Evolutionary conservation across 1,140 invertebrate genomes (phyloP), one percentile per base, ranked within the genome.

Genomic region (Subanguina moxae): DNA sequence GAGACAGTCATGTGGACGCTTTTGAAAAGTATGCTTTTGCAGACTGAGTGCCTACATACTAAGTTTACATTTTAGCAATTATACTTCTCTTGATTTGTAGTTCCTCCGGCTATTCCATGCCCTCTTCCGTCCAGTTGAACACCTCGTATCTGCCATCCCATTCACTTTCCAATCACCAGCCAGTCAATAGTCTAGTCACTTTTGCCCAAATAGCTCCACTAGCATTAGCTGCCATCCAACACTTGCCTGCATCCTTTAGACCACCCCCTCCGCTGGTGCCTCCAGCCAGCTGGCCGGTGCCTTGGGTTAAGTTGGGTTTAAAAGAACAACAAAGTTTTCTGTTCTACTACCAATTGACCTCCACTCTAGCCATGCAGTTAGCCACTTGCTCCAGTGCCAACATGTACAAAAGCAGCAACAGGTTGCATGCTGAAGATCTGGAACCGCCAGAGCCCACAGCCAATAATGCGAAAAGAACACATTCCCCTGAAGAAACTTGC

Each of bases 181-280:
- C 32, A 38, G 32, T 38, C 32, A 38, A 38, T 11, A 38, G 32
- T 52, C 48, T 52, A 52, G 48, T 52, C 48, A 52, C 48, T 25
- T 52, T 52, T 52, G 48, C 48, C 48, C 48, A 52, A 52, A 52
- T 52, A 19, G 48, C 48, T 8, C 48, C 48, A 7, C 23, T 52
- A 19, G 23, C 23, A 3, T 8, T 52, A 25, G n/a, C 48, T 25
- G 23, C 23, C 15, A 19, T 52, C 8, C n/a, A 52, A 52, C 23
- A 52, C 23, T 25, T 52, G n/a, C 48, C 48, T 52, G 8, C 48
- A 38, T 5, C 32, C 11, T 11, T 38, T 25, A 25, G 48, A 25
- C 48, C 48, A 19, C n/a, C n/a, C 8, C 48, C n/a, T 19, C 48
- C 48, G 15, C 3, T 52, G n/a, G 48, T 52, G 3, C 23, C 48